These are phyloP conservation scores for Ambastaia sidthimunki DNA, from an alignment of 2,797 vertebrate species.

Conservation along the genomic window DNA sequence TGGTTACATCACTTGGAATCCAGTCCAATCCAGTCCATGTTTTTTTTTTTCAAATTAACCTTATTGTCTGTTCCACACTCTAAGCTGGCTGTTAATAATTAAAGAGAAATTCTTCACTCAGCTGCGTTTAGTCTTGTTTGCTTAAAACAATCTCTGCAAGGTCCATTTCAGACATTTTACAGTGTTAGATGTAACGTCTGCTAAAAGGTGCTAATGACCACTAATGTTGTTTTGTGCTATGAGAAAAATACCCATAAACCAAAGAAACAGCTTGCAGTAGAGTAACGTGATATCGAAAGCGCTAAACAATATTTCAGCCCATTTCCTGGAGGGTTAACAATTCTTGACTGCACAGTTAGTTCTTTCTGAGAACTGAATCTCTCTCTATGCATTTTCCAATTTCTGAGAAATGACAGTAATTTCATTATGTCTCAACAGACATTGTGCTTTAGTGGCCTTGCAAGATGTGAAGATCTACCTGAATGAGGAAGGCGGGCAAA, in stretches of 20 bases:
- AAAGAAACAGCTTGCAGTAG: background rate
- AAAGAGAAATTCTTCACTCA: background rate
- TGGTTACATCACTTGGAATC: background rate
- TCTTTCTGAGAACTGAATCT: background rate
- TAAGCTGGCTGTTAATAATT: background rate
- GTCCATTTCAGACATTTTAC: conserved; percentile 2
- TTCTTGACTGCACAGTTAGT: background rate
- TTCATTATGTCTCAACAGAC: conserved; percentile 71
- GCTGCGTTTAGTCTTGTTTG: conserved; percentile 1
- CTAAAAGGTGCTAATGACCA: conserved; percentile 1
- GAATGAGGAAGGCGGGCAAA: conserved; percentile 89
- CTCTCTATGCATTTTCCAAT: background rate
- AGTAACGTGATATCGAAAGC: background rate
- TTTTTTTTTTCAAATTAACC: background rate
- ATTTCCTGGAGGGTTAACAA: background rate
- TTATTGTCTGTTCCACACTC: background rate
- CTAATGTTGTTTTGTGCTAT: background rate
- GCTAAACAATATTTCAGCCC: background rate
- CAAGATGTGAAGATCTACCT: conserved; percentile 91
- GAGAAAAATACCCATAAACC: background rate
- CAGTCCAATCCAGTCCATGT: background rate
- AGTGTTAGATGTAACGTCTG: background rate
- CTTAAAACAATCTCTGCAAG: background rate
- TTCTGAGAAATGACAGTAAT: background rate
- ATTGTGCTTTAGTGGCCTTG: conserved; percentile 91